Percentiles rank a stretch among this genome's conserved stretches.
phyloP scores from a whole-genome alignment of 2,888 invertebrate genomes.

The Tanypteryx hageni region DNA sequence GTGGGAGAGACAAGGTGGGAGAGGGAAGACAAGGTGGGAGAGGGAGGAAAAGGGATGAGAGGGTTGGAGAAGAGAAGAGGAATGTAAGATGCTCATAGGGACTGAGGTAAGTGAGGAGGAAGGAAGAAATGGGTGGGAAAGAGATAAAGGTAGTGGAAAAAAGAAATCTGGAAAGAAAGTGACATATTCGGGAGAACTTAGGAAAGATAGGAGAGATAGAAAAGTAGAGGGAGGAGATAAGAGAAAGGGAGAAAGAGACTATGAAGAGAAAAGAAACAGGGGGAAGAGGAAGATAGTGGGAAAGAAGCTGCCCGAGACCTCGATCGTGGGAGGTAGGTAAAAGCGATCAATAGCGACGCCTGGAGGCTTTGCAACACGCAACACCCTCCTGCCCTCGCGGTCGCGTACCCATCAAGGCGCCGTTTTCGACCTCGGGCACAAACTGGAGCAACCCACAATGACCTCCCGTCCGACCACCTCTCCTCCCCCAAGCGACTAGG shows the following conservation, averaged over 20 bases:
- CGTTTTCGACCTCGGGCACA: not conserved
- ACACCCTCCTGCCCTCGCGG: constrained; percentile 38
- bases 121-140: not conserved
- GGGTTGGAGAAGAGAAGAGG: too few relatives aligned
- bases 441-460: too few relatives aligned
- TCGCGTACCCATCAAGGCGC: constrained; percentile 30
- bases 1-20: too few relatives aligned
- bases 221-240: not conserved
- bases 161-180: not conserved
- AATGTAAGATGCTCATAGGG: too few relatives aligned
- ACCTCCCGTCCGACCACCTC: too few relatives aligned
- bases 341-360: constrained; percentile 49
- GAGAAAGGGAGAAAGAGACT: not conserved
- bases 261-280: not conserved
- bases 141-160: not conserved
- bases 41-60: too few relatives aligned
- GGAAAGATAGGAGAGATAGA: not conserved
- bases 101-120: too few relatives aligned
- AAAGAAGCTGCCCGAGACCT: not conserved
- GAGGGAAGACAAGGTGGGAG: too few relatives aligned
- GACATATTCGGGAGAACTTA: not conserved
- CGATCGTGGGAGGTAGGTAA: constrained; percentile 8
- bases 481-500: too few relatives aligned
- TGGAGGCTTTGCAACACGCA: constrained; percentile 62
- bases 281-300: not conserved